These are phyloP conservation scores for Hyperoplus lanceolatus DNA, from an alignment of 2,797 vertebrate genomes.

Conservation along the genomic window DNA sequence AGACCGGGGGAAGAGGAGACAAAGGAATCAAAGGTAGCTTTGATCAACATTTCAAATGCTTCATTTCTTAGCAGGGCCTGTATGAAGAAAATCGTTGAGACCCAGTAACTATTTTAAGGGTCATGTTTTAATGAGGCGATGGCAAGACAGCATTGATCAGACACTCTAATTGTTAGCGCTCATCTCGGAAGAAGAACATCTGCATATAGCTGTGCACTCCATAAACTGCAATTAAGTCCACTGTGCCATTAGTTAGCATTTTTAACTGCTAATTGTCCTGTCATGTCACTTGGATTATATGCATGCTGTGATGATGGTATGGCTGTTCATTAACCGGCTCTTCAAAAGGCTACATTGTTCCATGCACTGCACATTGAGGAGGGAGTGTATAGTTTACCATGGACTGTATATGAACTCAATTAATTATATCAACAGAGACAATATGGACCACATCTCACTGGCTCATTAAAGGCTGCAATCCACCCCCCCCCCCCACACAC, in stretches of 20 bases:
- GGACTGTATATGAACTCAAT: slow-evolving; percentile 6
- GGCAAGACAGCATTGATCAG: slow-evolving; percentile 56
- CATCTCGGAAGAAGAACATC: slow-evolving; percentile 59
- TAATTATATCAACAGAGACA: slow-evolving; percentile 15
- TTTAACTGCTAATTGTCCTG: slow-evolving; percentile 36
- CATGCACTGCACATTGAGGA: slow-evolving; percentile 3
- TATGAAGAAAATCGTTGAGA: slow-evolving; percentile 45
- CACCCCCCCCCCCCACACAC: too few species aligned
- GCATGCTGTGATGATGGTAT: not conserved
- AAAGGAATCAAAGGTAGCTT: slow-evolving; percentile 48
- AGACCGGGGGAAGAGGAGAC: slow-evolving; percentile 23
- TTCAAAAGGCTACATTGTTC: not conserved
- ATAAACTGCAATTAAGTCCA: slow-evolving; percentile 40
- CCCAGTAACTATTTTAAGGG: slow-evolving; percentile 63
- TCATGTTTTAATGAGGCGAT: slow-evolving; percentile 68
- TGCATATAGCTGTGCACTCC: slow-evolving; percentile 34
- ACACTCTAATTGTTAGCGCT: slow-evolving; percentile 50
- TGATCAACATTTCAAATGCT: slow-evolving; percentile 75
- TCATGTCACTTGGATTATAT: slow-evolving; percentile 25
- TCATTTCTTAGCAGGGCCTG: not conserved
- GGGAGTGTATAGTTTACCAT: not conserved
- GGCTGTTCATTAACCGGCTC: not conserved
- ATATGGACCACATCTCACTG: slow-evolving; percentile 1
- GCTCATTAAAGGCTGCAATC: slow-evolving; percentile 17
- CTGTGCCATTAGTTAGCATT: slow-evolving; percentile 15